Conservation (phyloP, 2,113 vertebrate species). For the Oryctolagus cuniculus region DNA sequence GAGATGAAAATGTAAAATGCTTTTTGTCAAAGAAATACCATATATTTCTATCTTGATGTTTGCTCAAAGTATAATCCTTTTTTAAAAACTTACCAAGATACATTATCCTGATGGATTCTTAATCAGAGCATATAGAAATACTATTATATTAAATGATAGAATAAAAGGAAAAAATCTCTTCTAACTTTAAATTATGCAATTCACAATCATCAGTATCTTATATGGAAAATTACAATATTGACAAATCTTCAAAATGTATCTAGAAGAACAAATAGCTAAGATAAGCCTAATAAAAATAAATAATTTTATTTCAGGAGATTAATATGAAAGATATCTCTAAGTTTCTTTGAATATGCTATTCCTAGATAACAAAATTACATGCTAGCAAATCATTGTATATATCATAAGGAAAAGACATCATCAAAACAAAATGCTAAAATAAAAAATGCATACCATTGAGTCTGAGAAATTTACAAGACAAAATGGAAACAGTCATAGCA, state of each 20-base stretch:
- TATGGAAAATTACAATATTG: conserved; percentile 76
- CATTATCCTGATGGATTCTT: conserved; percentile 17
- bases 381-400: conserved; percentile 37
- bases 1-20: conserved; percentile 45
- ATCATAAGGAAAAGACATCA: conserved; percentile 42
- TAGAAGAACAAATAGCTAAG: conserved; percentile 16
- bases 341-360: conserved; percentile 43
- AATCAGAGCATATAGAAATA: conserved; percentile 74
- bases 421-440: conserved; percentile 58
- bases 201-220: conserved; percentile 76
- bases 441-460: background rate
- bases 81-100: background rate
- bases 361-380: conserved; percentile 23
- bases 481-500: conserved; percentile 33
- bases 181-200: conserved; percentile 80
- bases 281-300: conserved; percentile 27
- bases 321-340: background rate
- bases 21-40: too few species aligned
- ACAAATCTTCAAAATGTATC: conserved; percentile 56
- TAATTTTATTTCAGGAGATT: conserved; percentile 62
- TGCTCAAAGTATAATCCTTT: conserved; percentile 54
- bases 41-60: conserved; percentile 42
- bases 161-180: conserved; percentile 78
- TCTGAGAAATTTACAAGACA: conserved; percentile 21
- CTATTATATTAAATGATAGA: conserved; percentile 76